Evolutionary conservation across 2,797 vertebrate genomes (phyloP).

Genomic region (Sebastes miniatus): DNA sequence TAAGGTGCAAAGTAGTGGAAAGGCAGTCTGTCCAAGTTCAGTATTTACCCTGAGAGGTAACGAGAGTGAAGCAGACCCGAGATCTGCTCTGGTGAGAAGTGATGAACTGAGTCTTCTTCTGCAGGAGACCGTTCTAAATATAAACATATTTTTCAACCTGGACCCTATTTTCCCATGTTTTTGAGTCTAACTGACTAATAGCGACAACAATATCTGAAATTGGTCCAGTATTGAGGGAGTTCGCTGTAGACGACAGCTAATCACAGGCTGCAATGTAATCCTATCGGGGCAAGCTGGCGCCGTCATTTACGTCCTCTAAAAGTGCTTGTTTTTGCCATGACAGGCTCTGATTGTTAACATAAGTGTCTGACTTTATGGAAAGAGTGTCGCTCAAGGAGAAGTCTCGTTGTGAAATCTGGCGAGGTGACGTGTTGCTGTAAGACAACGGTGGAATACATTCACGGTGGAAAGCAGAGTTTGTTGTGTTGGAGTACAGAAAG

Average conservation of each 20-base stretch:
- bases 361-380: neutral
- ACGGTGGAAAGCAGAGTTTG: neutral
- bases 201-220: neutral
- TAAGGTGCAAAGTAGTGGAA: neutral
- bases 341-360: no score
- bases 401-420: no score
- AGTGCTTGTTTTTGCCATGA: no score
- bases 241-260: accelerated
- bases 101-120: neutral
- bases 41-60: neutral
- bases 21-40: neutral
- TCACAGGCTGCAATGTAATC: no score
- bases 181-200: neutral
- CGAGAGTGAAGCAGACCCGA: neutral
- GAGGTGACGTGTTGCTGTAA: no score
- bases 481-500: neutral
- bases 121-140: neutral
- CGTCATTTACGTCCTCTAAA: no score
- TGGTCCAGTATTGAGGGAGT: neutral
- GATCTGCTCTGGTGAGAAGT: neutral
- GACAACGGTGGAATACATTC: no score
- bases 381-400: no score
- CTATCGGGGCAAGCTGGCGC: no score
- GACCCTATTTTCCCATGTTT: neutral
- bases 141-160: neutral